Conservation (phyloP, 2,888 invertebrate genomes). For the Cryptophagus acutangulus region DNA sequence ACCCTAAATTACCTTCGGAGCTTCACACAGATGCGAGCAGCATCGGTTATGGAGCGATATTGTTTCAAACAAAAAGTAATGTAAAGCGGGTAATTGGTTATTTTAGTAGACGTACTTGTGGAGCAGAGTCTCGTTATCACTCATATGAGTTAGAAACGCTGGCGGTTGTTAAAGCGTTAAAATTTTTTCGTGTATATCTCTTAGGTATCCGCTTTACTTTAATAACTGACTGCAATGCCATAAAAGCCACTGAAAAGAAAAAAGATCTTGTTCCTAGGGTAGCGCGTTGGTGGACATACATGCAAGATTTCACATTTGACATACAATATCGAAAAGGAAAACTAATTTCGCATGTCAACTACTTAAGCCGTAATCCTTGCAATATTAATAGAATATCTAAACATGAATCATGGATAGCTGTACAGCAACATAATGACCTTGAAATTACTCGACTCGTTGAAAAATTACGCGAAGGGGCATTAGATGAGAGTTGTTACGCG, state of each 20-base stretch:
- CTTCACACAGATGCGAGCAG: too few species aligned
- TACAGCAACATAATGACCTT: too few species aligned
- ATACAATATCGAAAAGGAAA: slow-evolving; percentile 13
- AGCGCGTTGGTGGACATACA: slow-evolving; percentile 32
- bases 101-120: slow-evolving; percentile 11
- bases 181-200: slow-evolving; percentile 27
- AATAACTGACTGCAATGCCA: slow-evolving; percentile 34
- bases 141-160: slow-evolving; percentile 31
- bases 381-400: too few species aligned
- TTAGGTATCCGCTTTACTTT: slow-evolving; percentile 25
- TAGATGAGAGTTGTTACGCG: too few species aligned
- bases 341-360: slow-evolving; percentile 16
- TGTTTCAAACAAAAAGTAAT: too few species aligned
- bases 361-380: slow-evolving; percentile 12
- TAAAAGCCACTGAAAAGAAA: slow-evolving; percentile 27
- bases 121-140: slow-evolving; percentile 21
- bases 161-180: too few species aligned
- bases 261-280: slow-evolving; percentile 31
- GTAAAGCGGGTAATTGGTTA: too few species aligned
- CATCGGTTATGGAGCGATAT: too few species aligned
- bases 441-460: too few species aligned
- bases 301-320: slow-evolving; percentile 25
- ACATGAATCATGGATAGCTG: too few species aligned
- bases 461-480: too few species aligned
- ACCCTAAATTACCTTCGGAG: too few species aligned